These are phyloP conservation scores for Calyptommatus sinebrachiatus DNA, from an alignment of 2,113 vertebrate species.

Conservation along the genomic window DNA sequence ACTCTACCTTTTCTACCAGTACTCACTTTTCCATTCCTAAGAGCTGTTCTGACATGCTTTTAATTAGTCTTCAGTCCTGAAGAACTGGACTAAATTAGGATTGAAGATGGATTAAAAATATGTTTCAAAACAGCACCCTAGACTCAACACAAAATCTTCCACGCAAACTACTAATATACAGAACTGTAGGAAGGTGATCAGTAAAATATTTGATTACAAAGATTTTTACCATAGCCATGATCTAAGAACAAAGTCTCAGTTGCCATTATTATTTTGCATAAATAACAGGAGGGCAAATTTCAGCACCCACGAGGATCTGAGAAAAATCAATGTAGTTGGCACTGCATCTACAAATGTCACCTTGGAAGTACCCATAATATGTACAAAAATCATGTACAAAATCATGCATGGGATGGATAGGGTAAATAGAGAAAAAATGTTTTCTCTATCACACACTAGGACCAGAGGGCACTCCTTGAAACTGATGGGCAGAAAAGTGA, in stretches of 20 bases:
- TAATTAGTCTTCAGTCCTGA: too few species aligned
- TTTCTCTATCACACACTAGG: too few species aligned
- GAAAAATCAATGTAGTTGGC: background rate
- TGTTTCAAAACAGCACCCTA: background rate
- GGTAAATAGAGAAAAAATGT: too few species aligned
- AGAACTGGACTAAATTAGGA: too few species aligned
- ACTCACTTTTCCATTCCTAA: too few species aligned
- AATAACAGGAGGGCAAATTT: background rate
- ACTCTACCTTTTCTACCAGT: background rate
- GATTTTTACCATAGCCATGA: background rate
- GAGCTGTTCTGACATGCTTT: too few species aligned
- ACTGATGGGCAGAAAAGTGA: too few species aligned
- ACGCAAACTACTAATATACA: background rate
- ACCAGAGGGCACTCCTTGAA: too few species aligned
- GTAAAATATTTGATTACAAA: background rate
- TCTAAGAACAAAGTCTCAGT: background rate
- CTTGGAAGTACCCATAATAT: background rate
- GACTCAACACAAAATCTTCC: background rate
- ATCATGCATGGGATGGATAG: too few species aligned
- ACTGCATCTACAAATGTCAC: background rate
- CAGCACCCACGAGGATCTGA: background rate
- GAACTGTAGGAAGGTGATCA: background rate
- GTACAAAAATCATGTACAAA: too few species aligned
- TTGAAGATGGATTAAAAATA: too few species aligned
- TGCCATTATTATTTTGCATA: background rate